These are phyloP conservation scores for Chaetura pelagica DNA, from an alignment of 2,113 vertebrate genomes.

Conservation along the genomic window DNA sequence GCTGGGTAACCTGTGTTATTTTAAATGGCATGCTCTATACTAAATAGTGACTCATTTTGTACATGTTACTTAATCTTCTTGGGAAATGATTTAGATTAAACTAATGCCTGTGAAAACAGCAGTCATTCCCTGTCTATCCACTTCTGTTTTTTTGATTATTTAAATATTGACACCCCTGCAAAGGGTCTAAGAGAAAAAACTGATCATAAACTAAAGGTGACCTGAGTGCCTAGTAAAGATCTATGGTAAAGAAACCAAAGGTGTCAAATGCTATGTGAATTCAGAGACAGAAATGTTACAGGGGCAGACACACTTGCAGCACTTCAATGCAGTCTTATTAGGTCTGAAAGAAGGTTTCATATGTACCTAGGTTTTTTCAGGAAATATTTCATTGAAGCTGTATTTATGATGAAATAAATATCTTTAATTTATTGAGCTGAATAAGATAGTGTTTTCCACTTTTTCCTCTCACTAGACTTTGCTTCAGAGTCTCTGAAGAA, in stretches of 20 bases:
- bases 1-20: slow-evolving; percentile 4
- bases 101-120: background rate
- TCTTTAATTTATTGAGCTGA: background rate
- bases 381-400: background rate
- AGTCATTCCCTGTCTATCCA: background rate
- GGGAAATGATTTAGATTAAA: background rate
- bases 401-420: background rate
- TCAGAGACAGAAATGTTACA: background rate
- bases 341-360: background rate
- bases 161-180: background rate
- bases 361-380: background rate
- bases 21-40: slow-evolving; percentile 31
- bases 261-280: background rate
- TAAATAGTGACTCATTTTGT: slow-evolving; percentile 27
- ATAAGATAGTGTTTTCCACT: background rate
- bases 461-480: background rate
- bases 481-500: background rate
- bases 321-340: background rate
- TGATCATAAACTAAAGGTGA: background rate
- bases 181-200: background rate
- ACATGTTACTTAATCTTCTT: background rate
- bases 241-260: background rate
- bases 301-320: background rate
- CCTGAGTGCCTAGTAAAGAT: background rate
- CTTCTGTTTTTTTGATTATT: background rate